Evolutionary conservation across 2,797 vertebrate genomes (phyloP).

Genomic region (Balearica regulorum): DNA sequence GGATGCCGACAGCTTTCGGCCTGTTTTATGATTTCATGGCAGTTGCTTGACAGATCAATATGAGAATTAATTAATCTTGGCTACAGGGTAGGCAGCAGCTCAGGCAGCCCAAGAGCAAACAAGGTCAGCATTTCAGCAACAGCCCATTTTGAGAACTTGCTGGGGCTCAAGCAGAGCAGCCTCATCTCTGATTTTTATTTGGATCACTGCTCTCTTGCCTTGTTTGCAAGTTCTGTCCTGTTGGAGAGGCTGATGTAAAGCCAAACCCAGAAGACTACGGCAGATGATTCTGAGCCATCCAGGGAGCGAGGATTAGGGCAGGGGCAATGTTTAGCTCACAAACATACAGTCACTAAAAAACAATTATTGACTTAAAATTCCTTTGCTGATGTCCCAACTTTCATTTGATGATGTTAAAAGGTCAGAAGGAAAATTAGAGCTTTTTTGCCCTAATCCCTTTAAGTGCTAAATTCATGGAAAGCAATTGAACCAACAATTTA

Average conservation of each 20-base stretch:
- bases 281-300: background rate
- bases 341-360: background rate
- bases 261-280: background rate
- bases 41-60: slow-evolving; percentile 12
- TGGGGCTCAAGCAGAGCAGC: background rate
- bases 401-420: background rate
- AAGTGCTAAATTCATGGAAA: slow-evolving; percentile 45
- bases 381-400: background rate
- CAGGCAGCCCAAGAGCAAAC: slow-evolving; percentile 15
- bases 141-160: slow-evolving; percentile 21
- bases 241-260: background rate
- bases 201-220: slow-evolving; percentile 1
- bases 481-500: slow-evolving; percentile 10
- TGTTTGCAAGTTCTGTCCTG: slow-evolving; percentile 36
- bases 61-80: slow-evolving; percentile 39
- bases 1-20: background rate
- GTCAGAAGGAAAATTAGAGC: slow-evolving; percentile 36
- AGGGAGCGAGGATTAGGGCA: background rate
- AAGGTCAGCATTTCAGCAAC: slow-evolving; percentile 52
- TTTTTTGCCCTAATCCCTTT: background rate
- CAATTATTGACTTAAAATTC: slow-evolving; percentile 34
- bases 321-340: background rate
- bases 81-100: slow-evolving; percentile 6
- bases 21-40: slow-evolving; percentile 5
- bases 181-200: background rate